Base-by-base conservation (phyloP, 2,113 vertebrate genomes). In the Callipepla californica region DNA sequence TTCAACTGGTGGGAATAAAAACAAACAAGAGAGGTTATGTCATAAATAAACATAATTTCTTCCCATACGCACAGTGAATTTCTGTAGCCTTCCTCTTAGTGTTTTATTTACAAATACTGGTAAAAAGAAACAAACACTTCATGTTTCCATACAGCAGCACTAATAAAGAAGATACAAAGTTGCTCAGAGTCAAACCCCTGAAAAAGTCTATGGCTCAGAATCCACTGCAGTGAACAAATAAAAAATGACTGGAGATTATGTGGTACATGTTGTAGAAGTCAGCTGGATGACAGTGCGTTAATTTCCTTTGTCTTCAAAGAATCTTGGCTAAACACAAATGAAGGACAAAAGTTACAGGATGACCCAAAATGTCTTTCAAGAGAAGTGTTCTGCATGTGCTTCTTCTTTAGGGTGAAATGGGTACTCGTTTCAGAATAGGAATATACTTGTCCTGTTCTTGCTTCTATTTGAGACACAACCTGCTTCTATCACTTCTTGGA, bases 251-350 rank as follows among this genome's bases (percentile, higher is more conserved):
- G 23, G 74, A 69, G 57, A 65, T 47, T 77, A 81, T 65, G 70
- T 15, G 18, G 76, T 62, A 79, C 22, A 63, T 50, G 93, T 68
- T 74, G 63, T 87, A 83, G 87, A 80, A 91, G 69, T 15, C 84
- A 72, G 44, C 38, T 84, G 69, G n/a, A 85, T 75, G 75, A 89
- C 21, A 87, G 82, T 7, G 3, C 66, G 55, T 53, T 75, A 9
- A 87, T 87, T 87, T 91, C 44, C 55, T 91, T 80, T 67, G 61
- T 70, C 65, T 90, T 93, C 75, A 66, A 0, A 77, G 57, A 89
- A 70, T 63, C 67, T 45, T 57, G 89, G 89, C 66, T 85, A 81
- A 65, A 65, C 48, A 89, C 22, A 94, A 86, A 91, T 80, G 53
- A 94, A 84, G 59, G 62, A 69, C 55, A 69, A 83, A 77, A 51